These are phyloP conservation scores for Brachionus calyciflorus DNA, from an alignment of 1,140 invertebrate genomes.

Conservation along the genomic window DNA sequence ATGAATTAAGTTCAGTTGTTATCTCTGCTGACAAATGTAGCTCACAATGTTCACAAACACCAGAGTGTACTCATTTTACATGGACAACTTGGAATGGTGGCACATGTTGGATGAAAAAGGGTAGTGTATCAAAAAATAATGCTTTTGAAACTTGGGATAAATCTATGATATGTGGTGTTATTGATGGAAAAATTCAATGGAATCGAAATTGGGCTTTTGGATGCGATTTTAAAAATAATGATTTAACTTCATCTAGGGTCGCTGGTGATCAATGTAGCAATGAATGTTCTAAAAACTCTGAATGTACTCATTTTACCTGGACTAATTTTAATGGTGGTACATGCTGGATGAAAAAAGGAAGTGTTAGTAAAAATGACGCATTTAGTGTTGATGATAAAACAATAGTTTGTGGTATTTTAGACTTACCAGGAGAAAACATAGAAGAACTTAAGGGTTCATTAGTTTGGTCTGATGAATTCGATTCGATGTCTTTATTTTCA, in stretches of 20 bases:
- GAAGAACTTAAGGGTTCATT: conserved; percentile 39
- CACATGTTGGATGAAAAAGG: conserved; percentile 47
- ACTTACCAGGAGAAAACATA: not conserved
- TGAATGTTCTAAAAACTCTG: conserved; percentile 19
- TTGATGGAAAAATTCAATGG: too few relatives aligned
- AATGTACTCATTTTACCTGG: conserved; percentile 48
- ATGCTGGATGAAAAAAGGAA: conserved; percentile 47
- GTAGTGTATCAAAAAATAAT: conserved; percentile 22
- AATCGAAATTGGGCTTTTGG: conserved; percentile 26
- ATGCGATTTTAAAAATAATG: conserved; percentile 12
- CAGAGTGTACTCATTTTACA: conserved; percentile 47
- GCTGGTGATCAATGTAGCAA: not conserved
- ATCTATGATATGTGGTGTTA: conserved; percentile 48
- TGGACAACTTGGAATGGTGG: conserved; percentile 41
- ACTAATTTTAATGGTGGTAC: conserved; percentile 33
- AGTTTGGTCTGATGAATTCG: conserved; percentile 48
- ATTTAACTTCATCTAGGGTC: not conserved
- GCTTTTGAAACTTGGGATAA: conserved; percentile 36
- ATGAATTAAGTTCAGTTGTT: not conserved
- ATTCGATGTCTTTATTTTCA: conserved; percentile 28
- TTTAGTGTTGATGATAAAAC: conserved; percentile 3
- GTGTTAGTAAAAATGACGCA: conserved; percentile 31
- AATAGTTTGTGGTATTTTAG: conserved; percentile 47
- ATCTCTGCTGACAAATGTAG: not conserved
- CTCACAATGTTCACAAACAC: not conserved